Evolutionary conservation across 2,888 invertebrate species (phyloP).

Genomic region (Sussaba pulchella): DNA sequence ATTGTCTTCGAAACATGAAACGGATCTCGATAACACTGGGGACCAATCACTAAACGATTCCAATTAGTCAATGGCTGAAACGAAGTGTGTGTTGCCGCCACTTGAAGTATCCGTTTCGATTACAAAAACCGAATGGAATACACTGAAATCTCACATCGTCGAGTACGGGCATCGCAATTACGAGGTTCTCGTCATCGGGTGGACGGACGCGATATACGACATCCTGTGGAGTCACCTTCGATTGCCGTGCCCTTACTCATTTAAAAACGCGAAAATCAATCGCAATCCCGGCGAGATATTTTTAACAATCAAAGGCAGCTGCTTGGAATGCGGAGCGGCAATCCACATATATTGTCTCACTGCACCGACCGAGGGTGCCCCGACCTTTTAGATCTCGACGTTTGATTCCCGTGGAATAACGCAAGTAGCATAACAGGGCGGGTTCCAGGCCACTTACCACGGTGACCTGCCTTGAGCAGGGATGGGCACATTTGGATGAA

Average conservation of each 20-base stretch:
- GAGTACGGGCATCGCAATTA: slow-evolving; percentile 54
- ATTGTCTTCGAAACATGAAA: not conserved
- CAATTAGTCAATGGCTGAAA: too few relatives aligned
- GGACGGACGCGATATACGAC: slow-evolving; percentile 57
- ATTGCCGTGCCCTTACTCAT: slow-evolving; percentile 62
- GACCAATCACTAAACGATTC: too few relatives aligned
- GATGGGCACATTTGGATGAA: too few relatives aligned
- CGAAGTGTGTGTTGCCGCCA: too few relatives aligned
- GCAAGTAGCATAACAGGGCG: slow-evolving; percentile 62
- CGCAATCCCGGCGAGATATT: slow-evolving; percentile 41
- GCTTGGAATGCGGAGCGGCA: slow-evolving; percentile 54
- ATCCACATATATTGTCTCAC: slow-evolving; percentile 56
- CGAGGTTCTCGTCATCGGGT: slow-evolving; percentile 53
- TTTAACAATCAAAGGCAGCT: slow-evolving; percentile 52
- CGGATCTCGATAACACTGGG: too few relatives aligned
- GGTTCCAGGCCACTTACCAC: too few relatives aligned
- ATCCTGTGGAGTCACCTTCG: slow-evolving; percentile 52
- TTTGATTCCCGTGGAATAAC: slow-evolving; percentile 60
- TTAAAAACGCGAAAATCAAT: slow-evolving; percentile 64
- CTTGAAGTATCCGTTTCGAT: not conserved
- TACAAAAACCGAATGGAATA: slow-evolving; percentile 40
- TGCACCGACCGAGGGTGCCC: slow-evolving; percentile 42
- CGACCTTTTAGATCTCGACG: slow-evolving; percentile 57
- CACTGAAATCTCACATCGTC: slow-evolving; percentile 29
- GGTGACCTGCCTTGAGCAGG: too few relatives aligned